Conservation (phyloP, 2,888 invertebrate genomes). For the Seladonia tumulorum region DNA sequence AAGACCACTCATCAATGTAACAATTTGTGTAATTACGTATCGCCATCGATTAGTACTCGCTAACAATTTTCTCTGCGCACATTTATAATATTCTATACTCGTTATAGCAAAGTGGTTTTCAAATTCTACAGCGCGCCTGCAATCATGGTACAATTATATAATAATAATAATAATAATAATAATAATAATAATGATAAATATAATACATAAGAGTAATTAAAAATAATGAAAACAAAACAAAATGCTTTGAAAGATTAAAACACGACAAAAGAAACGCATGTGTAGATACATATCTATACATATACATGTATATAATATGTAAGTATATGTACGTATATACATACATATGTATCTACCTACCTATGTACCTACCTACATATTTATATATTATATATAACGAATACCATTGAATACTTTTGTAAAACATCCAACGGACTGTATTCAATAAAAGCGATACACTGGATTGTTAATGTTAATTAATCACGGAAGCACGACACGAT, state of each 20-base stretch:
- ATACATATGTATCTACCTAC: constrained; percentile 9
- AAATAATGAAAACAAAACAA: constrained; percentile 46
- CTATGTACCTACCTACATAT: constrained; percentile 3
- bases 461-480: constrained; percentile 57
- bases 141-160: constrained; percentile 49
- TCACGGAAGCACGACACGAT: constrained; percentile 48
- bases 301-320: not conserved
- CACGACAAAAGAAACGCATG: constrained; percentile 45
- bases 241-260: constrained; percentile 47
- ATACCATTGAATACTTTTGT: constrained; percentile 24
- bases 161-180: constrained; percentile 18
- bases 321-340: not conserved
- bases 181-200: constrained; percentile 8
- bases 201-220: constrained; percentile 8
- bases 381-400: constrained; percentile 17
- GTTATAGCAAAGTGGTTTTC: constrained; percentile 20
- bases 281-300: constrained; percentile 11
- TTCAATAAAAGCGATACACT: constrained; percentile 53
- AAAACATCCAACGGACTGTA: constrained; percentile 9
- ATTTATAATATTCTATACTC: constrained; percentile 32
- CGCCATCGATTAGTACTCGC: constrained; percentile 29
- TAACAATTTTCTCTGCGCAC: constrained; percentile 61
- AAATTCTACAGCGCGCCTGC: constrained; percentile 35
- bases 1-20: constrained; percentile 44
- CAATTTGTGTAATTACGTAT: constrained; percentile 45